Evolutionary conservation across 2,797 vertebrate species (phyloP).

Genomic region (Tadarida brasiliensis): DNA sequence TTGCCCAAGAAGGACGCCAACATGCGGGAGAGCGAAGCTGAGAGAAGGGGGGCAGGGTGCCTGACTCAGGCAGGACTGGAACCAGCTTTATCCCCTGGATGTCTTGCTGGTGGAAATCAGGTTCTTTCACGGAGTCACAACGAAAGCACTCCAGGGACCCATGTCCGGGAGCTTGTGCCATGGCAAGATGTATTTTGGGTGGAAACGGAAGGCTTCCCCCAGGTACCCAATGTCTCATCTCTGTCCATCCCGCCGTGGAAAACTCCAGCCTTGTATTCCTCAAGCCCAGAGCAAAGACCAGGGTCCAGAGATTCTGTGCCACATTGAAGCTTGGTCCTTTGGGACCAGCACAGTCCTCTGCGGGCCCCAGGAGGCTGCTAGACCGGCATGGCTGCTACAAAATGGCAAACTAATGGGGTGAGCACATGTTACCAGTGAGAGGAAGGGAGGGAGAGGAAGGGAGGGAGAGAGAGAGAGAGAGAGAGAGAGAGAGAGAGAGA

Average conservation of each 20-base stretch:
- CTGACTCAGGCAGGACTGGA: background rate
- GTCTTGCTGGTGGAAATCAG: background rate
- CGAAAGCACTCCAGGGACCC: background rate
- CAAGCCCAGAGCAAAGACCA: background rate
- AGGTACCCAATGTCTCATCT: background rate
- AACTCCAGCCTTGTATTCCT: background rate
- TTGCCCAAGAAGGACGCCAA: background rate
- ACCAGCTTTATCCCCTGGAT: background rate
- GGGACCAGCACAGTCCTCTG: background rate
- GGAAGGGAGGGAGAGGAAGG: background rate
- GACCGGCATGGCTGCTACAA: background rate
- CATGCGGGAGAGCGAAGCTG: background rate
- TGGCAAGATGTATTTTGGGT: background rate
- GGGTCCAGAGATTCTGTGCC: background rate
- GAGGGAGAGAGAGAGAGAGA: background rate
- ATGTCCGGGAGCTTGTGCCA: background rate
- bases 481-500: too few species aligned
- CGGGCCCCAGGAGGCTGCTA: background rate
- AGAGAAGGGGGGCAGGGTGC: background rate
- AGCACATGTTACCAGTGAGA: background rate
- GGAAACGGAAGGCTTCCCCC: background rate
- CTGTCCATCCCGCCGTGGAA: fast-evolving
- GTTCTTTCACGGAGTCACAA: background rate
- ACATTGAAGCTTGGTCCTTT: background rate
- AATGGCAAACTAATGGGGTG: background rate